Conservation (phyloP, 2,888 invertebrate genomes). For the Drosophila atripex region DNA sequence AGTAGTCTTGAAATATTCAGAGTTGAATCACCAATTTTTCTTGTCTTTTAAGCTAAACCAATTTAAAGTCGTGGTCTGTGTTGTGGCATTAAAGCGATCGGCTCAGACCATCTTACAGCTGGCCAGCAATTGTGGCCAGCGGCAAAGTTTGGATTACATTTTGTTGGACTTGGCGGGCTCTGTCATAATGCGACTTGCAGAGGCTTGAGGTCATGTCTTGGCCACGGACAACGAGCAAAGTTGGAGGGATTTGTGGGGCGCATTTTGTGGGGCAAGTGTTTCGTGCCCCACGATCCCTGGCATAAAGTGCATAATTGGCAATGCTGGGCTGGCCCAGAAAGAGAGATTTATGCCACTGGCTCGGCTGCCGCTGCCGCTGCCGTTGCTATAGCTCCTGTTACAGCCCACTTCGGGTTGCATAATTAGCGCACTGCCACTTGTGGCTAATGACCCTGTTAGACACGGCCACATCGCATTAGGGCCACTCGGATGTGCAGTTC, state of each 20-base stretch:
- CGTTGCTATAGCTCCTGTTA: conserved; percentile 19
- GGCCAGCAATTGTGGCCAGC: conserved; percentile 60
- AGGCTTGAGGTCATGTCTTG: conserved; percentile 49
- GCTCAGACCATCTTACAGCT: conserved; percentile 13
- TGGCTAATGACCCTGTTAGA: conserved; percentile 82
- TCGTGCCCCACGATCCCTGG: conserved; percentile 31
- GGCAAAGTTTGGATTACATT: conserved; percentile 27
- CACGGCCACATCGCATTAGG: conserved; percentile 56
- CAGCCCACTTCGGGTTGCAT: conserved; percentile 49
- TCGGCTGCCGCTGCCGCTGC: conserved; percentile 1
- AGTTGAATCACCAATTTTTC: not conserved
- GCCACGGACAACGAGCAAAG: conserved; percentile 14
- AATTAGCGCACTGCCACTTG: conserved; percentile 83
- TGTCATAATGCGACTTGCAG: conserved; percentile 74
- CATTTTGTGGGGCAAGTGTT: conserved; percentile 44
- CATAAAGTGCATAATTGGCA: conserved; percentile 75
- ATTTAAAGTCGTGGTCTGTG: conserved; percentile 24
- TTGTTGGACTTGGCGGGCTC: conserved; percentile 26
- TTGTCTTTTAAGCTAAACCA: not conserved
- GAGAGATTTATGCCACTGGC: conserved; percentile 48
- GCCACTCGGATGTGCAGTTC: conserved; percentile 4
- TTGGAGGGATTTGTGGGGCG: conserved; percentile 65
- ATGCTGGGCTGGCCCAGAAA: conserved; percentile 57
- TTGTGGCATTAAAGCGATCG: conserved; percentile 38
- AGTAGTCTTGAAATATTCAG: not conserved